Conservation (phyloP, 2,888 invertebrate genomes). For the Phortica magna region DNA sequence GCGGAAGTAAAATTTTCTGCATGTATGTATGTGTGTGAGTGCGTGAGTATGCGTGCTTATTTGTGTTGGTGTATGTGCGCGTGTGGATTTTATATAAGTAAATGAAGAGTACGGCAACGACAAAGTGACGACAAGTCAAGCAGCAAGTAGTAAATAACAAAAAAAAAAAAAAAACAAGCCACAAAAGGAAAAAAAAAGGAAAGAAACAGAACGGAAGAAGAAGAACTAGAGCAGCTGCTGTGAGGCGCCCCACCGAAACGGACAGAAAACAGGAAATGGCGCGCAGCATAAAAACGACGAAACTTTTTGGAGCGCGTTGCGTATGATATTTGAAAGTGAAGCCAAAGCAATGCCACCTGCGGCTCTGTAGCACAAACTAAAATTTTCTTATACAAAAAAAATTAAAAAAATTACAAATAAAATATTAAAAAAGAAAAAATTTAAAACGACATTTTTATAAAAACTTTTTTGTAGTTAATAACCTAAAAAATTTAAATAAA, state of each 20-base stretch:
- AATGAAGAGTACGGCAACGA: background rate
- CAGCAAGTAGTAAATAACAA: background rate
- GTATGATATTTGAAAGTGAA: background rate
- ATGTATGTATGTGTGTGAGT: background rate
- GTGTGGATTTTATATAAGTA: slow-evolving; percentile 19
- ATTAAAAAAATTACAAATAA: background rate
- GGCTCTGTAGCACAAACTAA: background rate
- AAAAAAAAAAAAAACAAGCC: background rate
- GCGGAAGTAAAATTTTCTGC: slow-evolving; percentile 9
- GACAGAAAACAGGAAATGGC: background rate
- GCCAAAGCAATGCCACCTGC: background rate
- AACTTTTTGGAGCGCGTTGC: background rate
- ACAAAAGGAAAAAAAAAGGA: background rate
- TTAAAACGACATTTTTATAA: background rate
- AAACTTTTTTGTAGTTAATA: background rate
- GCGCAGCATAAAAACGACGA: slow-evolving; percentile 10
- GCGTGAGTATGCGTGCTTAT: background rate
- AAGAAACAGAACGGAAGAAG: background rate
- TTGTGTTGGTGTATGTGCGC: background rate
- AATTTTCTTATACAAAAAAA: background rate
- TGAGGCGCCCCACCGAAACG: background rate
- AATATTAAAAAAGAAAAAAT: background rate
- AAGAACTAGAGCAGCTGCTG: background rate
- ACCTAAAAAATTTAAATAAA: background rate
- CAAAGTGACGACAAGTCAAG: background rate